Conservation (phyloP, 2,888 invertebrate species). For the Protula sp. region DNA sequence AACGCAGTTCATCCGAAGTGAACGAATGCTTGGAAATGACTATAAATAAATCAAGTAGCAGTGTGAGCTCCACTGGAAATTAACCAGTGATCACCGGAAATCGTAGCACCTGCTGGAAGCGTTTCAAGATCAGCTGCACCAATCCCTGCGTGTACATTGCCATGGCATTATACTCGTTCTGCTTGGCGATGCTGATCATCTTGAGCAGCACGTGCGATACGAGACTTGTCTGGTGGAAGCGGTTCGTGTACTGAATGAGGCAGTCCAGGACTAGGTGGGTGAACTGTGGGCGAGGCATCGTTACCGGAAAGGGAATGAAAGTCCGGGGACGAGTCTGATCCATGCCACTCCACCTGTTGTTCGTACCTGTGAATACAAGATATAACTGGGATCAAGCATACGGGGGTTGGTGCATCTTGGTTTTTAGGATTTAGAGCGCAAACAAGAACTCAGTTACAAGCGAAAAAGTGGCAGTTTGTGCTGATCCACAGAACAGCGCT, state of each 20-base stretch:
- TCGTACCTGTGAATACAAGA: no score
- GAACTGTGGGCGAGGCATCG: conserved; percentile 25
- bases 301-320: no score
- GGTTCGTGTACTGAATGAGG: conserved; percentile 26
- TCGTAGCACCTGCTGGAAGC: conserved; percentile 25
- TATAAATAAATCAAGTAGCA: conserved; percentile 36
- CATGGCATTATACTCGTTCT: conserved; percentile 9
- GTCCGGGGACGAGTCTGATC: no score
- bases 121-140: conserved; percentile 31
- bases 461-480: no score
- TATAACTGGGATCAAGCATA: no score
- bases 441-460: no score
- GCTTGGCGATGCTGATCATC: conserved; percentile 24
- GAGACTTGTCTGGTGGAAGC: conserved; percentile 17
- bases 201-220: conserved; percentile 33
- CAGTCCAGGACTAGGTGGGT: conserved; percentile 38
- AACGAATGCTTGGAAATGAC: conserved; percentile 37
- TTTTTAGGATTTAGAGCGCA: no score
- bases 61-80: conserved; percentile 11
- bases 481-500: no score
- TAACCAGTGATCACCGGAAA: not conserved
- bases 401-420: no score
- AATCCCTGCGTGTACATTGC: conserved; percentile 28
- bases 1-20: conserved; percentile 32
- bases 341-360: no score